phyloP scores from a whole-genome alignment of 2,888 invertebrate species.

The Drosophila limbata region DNA sequence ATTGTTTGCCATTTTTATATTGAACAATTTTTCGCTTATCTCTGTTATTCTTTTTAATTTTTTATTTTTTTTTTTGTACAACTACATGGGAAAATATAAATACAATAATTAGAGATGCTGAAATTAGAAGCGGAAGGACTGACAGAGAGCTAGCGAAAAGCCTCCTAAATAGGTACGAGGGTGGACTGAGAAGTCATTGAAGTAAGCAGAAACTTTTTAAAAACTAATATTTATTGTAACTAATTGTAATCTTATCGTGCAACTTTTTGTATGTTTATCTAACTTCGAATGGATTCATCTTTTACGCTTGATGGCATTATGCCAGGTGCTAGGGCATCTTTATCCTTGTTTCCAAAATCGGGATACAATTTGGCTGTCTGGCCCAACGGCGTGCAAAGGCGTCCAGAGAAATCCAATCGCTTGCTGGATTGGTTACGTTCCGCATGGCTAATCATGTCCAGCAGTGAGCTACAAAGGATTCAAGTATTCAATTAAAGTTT shows the following conservation, averaged over 20 bases:
- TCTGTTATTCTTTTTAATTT: neutral
- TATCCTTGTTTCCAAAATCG: conserved; percentile 86
- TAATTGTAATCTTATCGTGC: neutral
- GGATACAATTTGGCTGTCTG: conserved; percentile 90
- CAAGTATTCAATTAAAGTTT: neutral
- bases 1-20: conserved; percentile 40
- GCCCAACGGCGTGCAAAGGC: conserved; percentile 89
- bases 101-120: conserved; percentile 1
- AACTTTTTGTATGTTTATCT: neutral
- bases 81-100: neutral
- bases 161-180: neutral
- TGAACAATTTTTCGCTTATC: conserved; percentile 11
- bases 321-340: conserved; percentile 51
- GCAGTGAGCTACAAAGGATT: conserved; percentile 84
- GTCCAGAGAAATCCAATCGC: conserved; percentile 88
- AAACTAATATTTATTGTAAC: neutral
- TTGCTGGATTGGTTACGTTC: conserved; percentile 86
- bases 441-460: conserved; percentile 87
- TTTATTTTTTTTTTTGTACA: neutral
- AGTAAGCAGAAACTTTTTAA: neutral
- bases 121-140: neutral
- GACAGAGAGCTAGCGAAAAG: neutral
- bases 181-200: neutral
- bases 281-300: conserved; percentile 73
- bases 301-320: conserved; percentile 58